Base-by-base conservation (phyloP, 2,888 invertebrate genomes). In the Ormyrus pomaceus region DNA sequence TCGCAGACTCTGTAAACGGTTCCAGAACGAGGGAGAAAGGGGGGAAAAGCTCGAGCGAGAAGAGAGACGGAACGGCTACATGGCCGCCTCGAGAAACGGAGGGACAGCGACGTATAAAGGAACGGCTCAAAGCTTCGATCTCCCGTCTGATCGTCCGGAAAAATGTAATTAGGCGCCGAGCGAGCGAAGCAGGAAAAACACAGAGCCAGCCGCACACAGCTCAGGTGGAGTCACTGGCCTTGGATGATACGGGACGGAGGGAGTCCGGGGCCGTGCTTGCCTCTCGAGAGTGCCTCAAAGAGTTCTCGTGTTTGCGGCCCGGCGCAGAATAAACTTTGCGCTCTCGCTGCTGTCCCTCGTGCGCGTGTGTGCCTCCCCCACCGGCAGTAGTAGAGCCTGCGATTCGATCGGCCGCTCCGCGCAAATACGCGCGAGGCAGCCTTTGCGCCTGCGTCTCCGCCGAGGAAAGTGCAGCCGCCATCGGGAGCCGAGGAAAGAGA, bases 251-350 rank as follows among this genome's bases (percentile, higher is more conserved):
- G 50, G 8, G 70, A 70, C 48, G 5, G 6, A 53, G 53, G 53
- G 34, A 68, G 53, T 4, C 46, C 7, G 10, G 13, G 10, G 53
- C 55, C 62, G 62, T 55, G 72, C 62, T 62, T 62, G 55, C 55
- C 64, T 46, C 51, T 13, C 53, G 46, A 8, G 5, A 19, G 62
- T 62, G 56, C 50, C 64, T 77, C 77, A 77, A 71, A 70, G 77
- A 77, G 70, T 77, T 68, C 51, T 62, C 76, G 76, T 76, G 76
- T 62, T 77, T 70, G 58, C 64, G 62, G 64, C 70, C 70, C 50
- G 55, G 65, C 9, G 65, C 56, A 70, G 70, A 70, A 77, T 71
- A 77, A 77, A 77, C 76, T 70, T 69, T 73, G 56, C 55, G 2
- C 53, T 56, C 45, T 6, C 6, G 5, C 5, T 45, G 34, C 58